phyloP scores from a whole-genome alignment of 35 echinoderm and acorn worm species.

The Hemicentrotus pulcherrimus region DNA sequence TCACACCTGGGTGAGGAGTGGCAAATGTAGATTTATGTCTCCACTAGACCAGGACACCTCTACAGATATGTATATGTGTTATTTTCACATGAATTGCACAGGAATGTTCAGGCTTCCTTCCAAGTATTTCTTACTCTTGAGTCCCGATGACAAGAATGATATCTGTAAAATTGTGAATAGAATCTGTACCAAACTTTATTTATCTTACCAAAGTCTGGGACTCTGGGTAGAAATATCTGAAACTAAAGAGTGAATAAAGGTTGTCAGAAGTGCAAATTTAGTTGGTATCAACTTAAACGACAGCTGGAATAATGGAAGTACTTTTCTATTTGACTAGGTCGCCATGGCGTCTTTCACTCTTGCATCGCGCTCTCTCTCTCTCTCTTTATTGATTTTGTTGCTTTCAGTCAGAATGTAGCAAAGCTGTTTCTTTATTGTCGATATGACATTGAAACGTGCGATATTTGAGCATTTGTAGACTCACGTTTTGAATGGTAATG shows the following conservation, averaged over 20 bases:
- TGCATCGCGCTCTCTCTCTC: neutral
- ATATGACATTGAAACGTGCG: neutral
- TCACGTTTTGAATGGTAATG: neutral
- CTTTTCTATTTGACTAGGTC: neutral
- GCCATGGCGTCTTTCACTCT: neutral
- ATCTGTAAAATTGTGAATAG: no score
- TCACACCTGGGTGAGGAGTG: no score
- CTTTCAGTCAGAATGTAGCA: neutral
- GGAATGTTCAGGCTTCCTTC: no score
- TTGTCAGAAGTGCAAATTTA: neutral
- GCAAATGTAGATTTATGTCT: no score
- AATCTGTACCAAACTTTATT: no score
- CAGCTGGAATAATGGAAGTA: constrained; percentile 10
- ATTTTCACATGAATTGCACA: no score
- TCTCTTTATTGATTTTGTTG: neutral
- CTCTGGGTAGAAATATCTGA: no score
- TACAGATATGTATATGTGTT: no score
- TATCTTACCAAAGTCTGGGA: no score
- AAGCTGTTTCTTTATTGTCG: neutral
- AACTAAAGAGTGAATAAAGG: neutral
- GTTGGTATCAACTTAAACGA: neutral
- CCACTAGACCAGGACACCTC: no score
- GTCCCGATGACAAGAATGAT: no score
- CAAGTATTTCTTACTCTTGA: no score
- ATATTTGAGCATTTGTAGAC: neutral